Evolutionary conservation across 2,797 vertebrate genomes (phyloP).

Genomic region (Psittacula echo): DNA sequence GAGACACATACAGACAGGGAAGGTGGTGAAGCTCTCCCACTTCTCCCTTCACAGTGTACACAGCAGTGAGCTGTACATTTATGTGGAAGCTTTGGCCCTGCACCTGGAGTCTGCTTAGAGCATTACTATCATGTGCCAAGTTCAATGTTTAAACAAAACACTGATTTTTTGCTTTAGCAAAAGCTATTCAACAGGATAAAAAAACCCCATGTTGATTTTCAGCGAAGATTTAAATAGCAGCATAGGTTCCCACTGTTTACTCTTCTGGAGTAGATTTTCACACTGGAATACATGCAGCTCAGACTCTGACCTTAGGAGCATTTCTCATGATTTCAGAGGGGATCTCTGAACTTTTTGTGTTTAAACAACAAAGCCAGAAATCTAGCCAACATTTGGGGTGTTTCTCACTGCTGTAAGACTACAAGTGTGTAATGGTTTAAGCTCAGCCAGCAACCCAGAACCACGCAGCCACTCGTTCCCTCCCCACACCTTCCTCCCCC

Average conservation of each 20-base stretch:
- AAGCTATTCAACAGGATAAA: not conserved
- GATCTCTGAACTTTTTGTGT: not conserved
- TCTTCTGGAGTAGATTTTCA: not conserved
- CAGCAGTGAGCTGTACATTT: fast-evolving
- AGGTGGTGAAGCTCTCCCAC: not conserved
- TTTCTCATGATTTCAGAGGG: not conserved
- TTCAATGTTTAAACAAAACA: not conserved
- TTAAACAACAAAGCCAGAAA: not conserved
- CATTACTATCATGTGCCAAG: not conserved
- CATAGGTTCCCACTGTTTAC: not conserved
- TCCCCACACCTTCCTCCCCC: too few relatives aligned
- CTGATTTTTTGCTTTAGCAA: not conserved
- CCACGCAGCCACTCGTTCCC: too few relatives aligned
- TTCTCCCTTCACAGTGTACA: not conserved
- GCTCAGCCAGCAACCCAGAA: too few relatives aligned
- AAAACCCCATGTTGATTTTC: not conserved
- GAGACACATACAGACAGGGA: too few relatives aligned
- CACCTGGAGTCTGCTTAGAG: not conserved
- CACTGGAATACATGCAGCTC: not conserved
- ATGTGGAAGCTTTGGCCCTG: not conserved
- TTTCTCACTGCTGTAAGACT: not conserved
- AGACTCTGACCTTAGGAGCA: not conserved
- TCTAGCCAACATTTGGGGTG: not conserved
- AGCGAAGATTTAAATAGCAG: not conserved
- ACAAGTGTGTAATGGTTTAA: not conserved